Base-by-base conservation (phyloP, 1,140 invertebrate genomes). In the Drusus annulatus region DNA sequence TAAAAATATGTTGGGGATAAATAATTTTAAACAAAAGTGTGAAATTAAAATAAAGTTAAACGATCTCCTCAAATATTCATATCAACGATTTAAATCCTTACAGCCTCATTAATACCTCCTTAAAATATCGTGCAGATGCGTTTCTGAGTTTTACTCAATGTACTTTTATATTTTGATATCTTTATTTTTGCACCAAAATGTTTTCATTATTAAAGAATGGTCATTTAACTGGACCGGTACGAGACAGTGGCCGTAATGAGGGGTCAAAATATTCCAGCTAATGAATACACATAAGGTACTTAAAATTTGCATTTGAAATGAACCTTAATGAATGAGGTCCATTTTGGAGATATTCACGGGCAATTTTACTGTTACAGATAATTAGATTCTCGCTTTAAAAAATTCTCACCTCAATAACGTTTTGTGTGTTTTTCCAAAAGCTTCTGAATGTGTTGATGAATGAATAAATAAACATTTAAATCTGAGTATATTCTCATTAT, bases 231-330 rank as follows among this genome's bases (percentile, higher is more conserved):
- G n/a, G 17, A 73, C 25, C 10, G n/a, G 15, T 1, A 36, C n/a
- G 21, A 79, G 13, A 52, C 28, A 81, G 63, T 78, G 51, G 16
- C 51, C 60, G 19, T 76, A 82, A 82, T 77, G 73, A 79, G 81
- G 71, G 77, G 71, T 82, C 81, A 71, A 79, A 73, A 73, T 23
- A 73, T 73, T 54, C 50, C 16, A 54, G 16, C 69, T 73, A 73
- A 73, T 73, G 69, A 73, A 73, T 73, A 73, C 69, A 54, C 69
- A 8, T 45, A 45, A 8, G 52, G 5, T 73, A 73, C 69, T 54
- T 23, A 54, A 73, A 73, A 73, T 73, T 73, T 73, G 51, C 69
- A 73, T 73, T 73, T 73, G 25, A 68, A 73, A 73, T 73, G 50
- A 73, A 25, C 69, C 69, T n/a, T 73, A 73, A 73, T 52, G 51